These are phyloP conservation scores for Nanorana parkeri DNA, from an alignment of 2,113 vertebrate genomes.

Conservation along the genomic window DNA sequence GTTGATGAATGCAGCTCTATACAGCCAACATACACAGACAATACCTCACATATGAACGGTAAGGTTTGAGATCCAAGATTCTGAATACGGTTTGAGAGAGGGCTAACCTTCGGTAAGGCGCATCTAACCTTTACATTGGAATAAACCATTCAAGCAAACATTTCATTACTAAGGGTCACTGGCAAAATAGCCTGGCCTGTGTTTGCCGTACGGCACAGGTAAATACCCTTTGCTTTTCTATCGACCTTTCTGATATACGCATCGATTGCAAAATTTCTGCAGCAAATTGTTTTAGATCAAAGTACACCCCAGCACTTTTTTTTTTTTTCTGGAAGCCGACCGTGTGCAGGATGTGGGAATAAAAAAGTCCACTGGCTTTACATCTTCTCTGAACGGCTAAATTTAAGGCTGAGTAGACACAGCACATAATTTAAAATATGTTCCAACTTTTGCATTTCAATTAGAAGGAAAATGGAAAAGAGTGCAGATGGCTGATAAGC, in stretches of 20 bases:
- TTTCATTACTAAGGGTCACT: constrained; percentile 36
- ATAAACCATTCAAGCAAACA: constrained; percentile 41
- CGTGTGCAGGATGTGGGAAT: no score
- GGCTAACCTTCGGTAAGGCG: constrained; percentile 5
- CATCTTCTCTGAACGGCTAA: no score
- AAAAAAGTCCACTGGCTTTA: no score
- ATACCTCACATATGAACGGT: background rate
- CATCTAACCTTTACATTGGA: constrained; percentile 31
- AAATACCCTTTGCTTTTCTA: constrained; percentile 19
- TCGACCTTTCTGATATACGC: background rate
- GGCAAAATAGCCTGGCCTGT: background rate
- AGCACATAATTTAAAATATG: no score
- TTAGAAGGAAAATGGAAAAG: no score
- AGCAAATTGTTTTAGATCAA: constrained; percentile 16
- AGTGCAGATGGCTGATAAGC: no score
- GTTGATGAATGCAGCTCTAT: background rate
- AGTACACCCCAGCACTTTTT: background rate
- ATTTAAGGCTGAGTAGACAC: no score
- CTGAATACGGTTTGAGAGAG: background rate
- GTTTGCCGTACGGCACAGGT: constrained; percentile 1
- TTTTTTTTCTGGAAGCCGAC: no score
- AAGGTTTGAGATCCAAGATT: background rate
- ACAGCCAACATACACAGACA: background rate
- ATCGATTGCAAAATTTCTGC: background rate
- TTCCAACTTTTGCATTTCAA: no score